Evolutionary conservation across 2,888 invertebrate species (phyloP), one percentile per base, ranked within the genome.

Genomic region (Heliconius sara): DNA sequence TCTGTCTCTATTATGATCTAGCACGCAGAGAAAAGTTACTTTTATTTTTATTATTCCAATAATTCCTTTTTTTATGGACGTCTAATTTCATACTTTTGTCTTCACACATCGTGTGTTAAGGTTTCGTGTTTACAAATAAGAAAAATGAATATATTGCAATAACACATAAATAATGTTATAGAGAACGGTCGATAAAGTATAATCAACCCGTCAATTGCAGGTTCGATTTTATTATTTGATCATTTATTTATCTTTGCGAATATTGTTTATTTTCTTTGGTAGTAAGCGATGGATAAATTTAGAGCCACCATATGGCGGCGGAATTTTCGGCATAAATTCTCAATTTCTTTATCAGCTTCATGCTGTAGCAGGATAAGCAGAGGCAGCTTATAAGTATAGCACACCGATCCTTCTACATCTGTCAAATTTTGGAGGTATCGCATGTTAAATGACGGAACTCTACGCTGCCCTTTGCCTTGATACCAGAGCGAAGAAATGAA

Each of bases 11-110:
- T 75, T 75, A 75, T 75, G 75, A 47, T 65, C 19, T 67, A 57
- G 60, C 63, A 75, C 47, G 66, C 47, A 22, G 65, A 39, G 6
- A 43, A 43, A 13, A 47, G 27, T 43, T 66, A 19, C 63, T 75
- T 75, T 63, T 74, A n/a, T 75, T 75, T 66, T 63, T 43, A 43
- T 47, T 75, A 65, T 75, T 66, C 47, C 66, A 75, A 66, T 75
- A 27, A 66, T 75, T 75, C 22, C 65, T 27, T 75, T 27, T 75
- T 75, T 75, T 75, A 75, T 75, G 22, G 43, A 43, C 47, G 12
- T 66, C 75, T 75, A 75, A 75, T 75, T 66, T 66, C 43, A 75
- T 75, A 47, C 75, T 47, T 75, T 66, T 66, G 43, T 75, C 75
- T 75, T 75, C 75, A 75, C 63, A 75, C 75, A 10, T 75, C 65